Conservation (phyloP, 2,113 vertebrate species). For the Clarias magur region DNA sequence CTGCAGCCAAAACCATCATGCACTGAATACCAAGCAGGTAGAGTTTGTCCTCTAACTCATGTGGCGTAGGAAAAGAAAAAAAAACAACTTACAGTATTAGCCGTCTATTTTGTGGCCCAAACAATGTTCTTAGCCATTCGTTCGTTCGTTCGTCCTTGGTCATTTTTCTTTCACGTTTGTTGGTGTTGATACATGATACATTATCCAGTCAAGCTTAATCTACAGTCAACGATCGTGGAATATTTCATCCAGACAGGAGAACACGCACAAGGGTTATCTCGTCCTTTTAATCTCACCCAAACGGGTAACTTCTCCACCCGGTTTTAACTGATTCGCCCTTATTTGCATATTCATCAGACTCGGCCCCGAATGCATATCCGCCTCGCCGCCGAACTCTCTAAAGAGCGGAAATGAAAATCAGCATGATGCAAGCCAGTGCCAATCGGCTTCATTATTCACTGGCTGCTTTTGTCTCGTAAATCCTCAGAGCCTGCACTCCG, state of each 20-base stretch:
- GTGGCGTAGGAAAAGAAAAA: neutral
- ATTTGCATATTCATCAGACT: conserved; percentile 37
- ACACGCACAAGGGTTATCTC: neutral
- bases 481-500: conserved; percentile 41
- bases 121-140: neutral
- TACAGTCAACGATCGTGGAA: neutral
- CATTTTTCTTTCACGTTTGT: neutral
- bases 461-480: conserved; percentile 47
- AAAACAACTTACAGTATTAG: neutral
- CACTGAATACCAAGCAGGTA: conserved; percentile 38
- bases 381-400: conserved; percentile 24
- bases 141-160: conserved; percentile 15
- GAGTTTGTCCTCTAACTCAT: conserved; percentile 20
- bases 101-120: neutral
- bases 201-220: conserved; percentile 17
- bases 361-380: conserved; percentile 41
- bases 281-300: conserved; percentile 6
- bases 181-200: conserved; percentile 8
- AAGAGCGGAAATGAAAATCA: conserved; percentile 40
- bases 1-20: conserved; percentile 33
- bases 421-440: conserved; percentile 44
- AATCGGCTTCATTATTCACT: conserved; percentile 54
- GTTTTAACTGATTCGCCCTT: conserved; percentile 35
- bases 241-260: neutral
- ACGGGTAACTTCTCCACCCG: neutral